Evolutionary conservation across 2,888 invertebrate species (phyloP), one percentile per base, ranked within the genome.

Genomic region (Drosophila borborema): DNA sequence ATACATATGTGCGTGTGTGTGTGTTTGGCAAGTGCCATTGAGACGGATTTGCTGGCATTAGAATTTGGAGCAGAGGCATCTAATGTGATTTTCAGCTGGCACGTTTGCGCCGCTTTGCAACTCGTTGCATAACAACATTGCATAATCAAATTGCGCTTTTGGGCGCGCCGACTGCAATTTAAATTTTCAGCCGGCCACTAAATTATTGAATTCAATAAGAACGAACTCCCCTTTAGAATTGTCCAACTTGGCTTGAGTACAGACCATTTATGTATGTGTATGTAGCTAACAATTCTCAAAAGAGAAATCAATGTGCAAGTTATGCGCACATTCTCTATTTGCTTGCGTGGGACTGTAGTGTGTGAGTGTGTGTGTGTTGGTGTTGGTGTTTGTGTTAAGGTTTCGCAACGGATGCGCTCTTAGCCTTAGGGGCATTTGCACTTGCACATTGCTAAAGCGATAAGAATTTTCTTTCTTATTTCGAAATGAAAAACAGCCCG

Each of bases 171-270:
- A 71, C 68, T 73, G 75, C 89, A 89, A 85, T 89, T 89, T 85
- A 81, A 89, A 86, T 85, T 77, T 89, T 74, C 76, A 74, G 62
- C 79, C 61, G 72, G 68, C 74, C 81, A 86, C 83, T 90, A 90
- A 87, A 87, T 87, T 87, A 87, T 87, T 87, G 88, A 87, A 90
- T 86, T 90, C 86, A 87, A 87, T 87, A 90, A 86, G 74, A 64
- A 49, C 51, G 18, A 34, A 31, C 34, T 7, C 28, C 69, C 18
- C 31, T 3, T 4, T 7, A 3, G 20, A 34, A 31, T 12, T 16
- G 34, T 16, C 34, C 10, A 8, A 8, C 41, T 2, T 41, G n/a
- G 54, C 53, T 53, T 53, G 64, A 53, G 72, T 61, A 49, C 51
- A 74, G 63, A 48, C 48, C 56, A 48, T 56, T 16, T 46, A 46